Evolutionary conservation across 1,140 invertebrate species (phyloP).

Genomic region (Phymastichus coffea): DNA sequence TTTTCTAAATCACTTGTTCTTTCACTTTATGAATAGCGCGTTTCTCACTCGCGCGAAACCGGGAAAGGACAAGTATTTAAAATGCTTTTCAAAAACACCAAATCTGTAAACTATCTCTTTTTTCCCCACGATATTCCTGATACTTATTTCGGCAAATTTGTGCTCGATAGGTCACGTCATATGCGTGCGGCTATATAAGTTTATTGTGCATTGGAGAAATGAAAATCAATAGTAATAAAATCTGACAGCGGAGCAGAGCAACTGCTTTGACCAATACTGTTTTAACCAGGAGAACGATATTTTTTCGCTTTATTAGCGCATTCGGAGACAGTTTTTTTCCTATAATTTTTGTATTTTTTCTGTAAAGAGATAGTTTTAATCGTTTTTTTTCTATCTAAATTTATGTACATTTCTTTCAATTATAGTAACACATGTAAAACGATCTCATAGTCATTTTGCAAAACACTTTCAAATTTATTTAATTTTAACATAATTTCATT

Average conservation of each 20-base stretch:
- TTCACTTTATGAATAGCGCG: background rate
- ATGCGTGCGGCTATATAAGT: conserved; percentile 11
- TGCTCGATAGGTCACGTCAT: conserved; percentile 18
- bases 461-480: conserved; percentile 15
- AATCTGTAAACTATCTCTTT: background rate
- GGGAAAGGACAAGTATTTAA: conserved; percentile 11
- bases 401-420: conserved; percentile 31
- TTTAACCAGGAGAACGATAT: conserved; percentile 33
- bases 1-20: conserved; percentile 5
- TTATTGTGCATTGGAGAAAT: conserved; percentile 43
- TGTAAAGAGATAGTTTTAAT: conserved; percentile 20
- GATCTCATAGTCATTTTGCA: conserved; percentile 17
- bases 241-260: conserved; percentile 39
- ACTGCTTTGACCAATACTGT: conserved; percentile 40
- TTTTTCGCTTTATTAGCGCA: background rate
- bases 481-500: background rate
- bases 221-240: conserved; percentile 39
- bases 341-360: conserved; percentile 5
- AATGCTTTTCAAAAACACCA: conserved; percentile 7
- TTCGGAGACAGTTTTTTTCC: background rate
- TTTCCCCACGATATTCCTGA: conserved; percentile 9
- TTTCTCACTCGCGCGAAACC: conserved; percentile 6
- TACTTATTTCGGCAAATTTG: conserved; percentile 21
- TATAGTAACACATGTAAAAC: conserved; percentile 19
- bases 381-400: conserved; percentile 20